Base-by-base conservation (phyloP, 2,113 vertebrate species). In the Nothobranchius kuhntae region DNA sequence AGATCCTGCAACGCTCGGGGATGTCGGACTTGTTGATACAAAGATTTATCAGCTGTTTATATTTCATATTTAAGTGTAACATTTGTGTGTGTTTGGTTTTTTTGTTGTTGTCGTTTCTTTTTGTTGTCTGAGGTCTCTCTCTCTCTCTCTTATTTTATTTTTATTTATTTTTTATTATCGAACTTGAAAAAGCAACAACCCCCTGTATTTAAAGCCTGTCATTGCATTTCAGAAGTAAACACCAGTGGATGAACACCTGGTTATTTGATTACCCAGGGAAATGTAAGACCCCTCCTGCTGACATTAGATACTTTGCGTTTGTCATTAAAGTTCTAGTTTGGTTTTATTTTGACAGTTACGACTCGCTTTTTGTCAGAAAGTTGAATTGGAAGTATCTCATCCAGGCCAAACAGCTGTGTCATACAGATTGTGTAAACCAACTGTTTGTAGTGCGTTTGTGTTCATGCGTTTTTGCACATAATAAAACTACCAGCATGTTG, bases 241-340 rank as follows among this genome's bases (percentile, higher is more conserved):
- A 94, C 93, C 91, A 91, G 91, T 92, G 90, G 91, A 92, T 87
- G 91, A 95, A 93, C 95, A 96, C 96, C 96, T 86, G 93, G 94
- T 92, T 92, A 89, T 95, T 93, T 93, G 94, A 95, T 95, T 91
- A 94, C 87, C 90, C 89, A 96, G 93, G 95, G 95, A 97, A 96
- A 96, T 97, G 96, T 96, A 95, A 92, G 92, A 94, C 91, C 95
- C 95, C 95, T 96, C 95, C 94, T 97, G 95, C 94, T 96, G 95
- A 94, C 93, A 95, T 89, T 93, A 92, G 92, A 96, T 95, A 40
- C 38, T 40, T 40, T 40, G 38, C 7, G 38, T 40, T 40, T 8
- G 38, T 9, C 7, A 40, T 40, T 7, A 40, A 40, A 40, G 38
- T 4, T 5, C 38, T 9, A 40, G 1, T 40, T 40, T 7, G 3